phyloP scores from a whole-genome alignment of 92 coral and sea anemone genomes.

The Palythoa grandiflora region DNA sequence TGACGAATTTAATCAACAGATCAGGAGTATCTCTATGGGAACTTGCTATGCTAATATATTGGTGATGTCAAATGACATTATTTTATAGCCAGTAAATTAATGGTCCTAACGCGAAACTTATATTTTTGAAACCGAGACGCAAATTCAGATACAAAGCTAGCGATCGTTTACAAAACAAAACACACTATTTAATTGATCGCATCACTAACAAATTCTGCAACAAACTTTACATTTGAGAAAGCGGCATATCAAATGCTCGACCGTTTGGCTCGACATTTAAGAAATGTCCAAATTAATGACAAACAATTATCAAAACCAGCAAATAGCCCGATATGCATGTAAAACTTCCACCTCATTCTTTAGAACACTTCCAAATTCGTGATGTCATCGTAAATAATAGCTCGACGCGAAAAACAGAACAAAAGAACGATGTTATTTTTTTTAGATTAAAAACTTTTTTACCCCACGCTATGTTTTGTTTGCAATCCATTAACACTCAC shows the following conservation, averaged over 20 bases:
- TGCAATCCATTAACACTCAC: background rate
- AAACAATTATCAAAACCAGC: background rate
- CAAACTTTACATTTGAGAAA: background rate
- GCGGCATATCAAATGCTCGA: background rate
- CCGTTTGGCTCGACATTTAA: too few species aligned
- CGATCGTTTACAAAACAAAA: background rate
- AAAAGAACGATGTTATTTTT: background rate
- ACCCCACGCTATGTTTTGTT: background rate
- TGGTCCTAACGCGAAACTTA: background rate
- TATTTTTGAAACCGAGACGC: background rate
- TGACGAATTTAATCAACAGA: too few species aligned
- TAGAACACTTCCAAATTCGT: background rate
- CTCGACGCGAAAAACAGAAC: background rate
- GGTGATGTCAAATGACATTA: too few species aligned
- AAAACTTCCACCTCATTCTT: background rate
- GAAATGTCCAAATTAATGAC: too few species aligned
- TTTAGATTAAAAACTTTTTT: background rate
- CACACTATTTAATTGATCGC: background rate
- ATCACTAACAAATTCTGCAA: background rate
- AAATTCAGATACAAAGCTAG: background rate
- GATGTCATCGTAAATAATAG: background rate
- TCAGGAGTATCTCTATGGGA: too few species aligned
- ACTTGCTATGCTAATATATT: too few species aligned
- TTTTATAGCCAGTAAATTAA: too few species aligned
- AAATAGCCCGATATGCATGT: background rate